phyloP scores from a whole-genome alignment of 1,140 invertebrate species.

The Neodiprion lecontei region DNA sequence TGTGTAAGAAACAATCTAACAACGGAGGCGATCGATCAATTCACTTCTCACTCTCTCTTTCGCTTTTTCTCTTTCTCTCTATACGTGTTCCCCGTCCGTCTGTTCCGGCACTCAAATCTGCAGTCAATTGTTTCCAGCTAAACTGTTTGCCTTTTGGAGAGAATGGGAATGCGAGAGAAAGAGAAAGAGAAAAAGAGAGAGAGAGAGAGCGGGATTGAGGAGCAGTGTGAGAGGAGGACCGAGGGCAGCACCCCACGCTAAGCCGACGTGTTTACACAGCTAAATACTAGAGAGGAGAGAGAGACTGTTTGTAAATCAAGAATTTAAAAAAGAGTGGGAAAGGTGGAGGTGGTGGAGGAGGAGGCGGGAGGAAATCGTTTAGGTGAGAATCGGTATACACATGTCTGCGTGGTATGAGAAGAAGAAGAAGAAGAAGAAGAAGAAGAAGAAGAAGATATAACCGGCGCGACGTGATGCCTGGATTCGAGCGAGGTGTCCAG shows the following conservation, averaged over 20 bases:
- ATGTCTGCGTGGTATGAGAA: too few relatives aligned
- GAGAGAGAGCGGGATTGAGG: too few relatives aligned
- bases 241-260: not conserved
- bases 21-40: not conserved
- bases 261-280: constrained; percentile 1
- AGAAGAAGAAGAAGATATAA: constrained; percentile 2
- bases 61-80: not conserved
- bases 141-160: constrained; percentile 64
- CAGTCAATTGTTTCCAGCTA: constrained; percentile 65
- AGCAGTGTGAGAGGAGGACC: too few relatives aligned
- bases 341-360: not conserved
- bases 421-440: not conserved
- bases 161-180: constrained; percentile 10
- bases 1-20: not conserved
- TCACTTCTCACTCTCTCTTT: not conserved
- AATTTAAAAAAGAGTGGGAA: not conserved
- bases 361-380: not conserved
- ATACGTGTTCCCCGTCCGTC: constrained; percentile 32
- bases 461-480: too few relatives aligned
- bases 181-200: too few relatives aligned
- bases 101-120: constrained; percentile 54
- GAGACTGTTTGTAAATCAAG: not conserved
- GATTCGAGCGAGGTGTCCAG: not conserved
- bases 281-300: not conserved
- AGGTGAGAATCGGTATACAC: not conserved